Evolutionary conservation across 2,888 invertebrate genomes (phyloP), one percentile per base, ranked within the genome.

Genomic region (Nowickia ferox): DNA sequence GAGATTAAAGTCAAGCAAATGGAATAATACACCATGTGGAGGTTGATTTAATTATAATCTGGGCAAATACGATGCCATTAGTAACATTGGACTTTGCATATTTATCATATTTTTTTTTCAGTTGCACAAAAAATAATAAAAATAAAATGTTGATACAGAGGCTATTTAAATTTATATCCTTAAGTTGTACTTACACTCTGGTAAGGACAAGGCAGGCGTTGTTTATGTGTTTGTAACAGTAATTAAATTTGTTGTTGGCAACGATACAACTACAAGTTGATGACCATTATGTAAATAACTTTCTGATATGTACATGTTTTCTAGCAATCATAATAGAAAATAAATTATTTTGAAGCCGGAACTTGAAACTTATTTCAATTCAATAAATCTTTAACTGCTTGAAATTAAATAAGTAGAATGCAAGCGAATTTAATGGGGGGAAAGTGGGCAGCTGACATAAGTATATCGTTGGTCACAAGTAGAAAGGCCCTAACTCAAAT

Each of bases 1-100:
- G 48, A 61, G n/a, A 66, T 57, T 66, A 59, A 66, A 81, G 42
- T 22, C 51, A 42, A 42, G 48, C 48, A 68, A 59, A 59, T 19
- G 15, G 51, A 57, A 61, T 42, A 40, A 53, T 9, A 61, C 10
- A 10, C n/a, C 44, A 61, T 55, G 44, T 22, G n/a, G 38, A 65
- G 65, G 55, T 65, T 65, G 71, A 76, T 83, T 83, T 77, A 65
- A 77, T 83, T 65, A 65, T 42, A 65, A 38, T 2, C 19, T 59
- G 11, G 11, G 30, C 44, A 9, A 19, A 55, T n/a, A 38, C 22
- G 40, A 46, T 55, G 53, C 57, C 51, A 61, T 51, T 38, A 40
- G 46, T 30, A 51, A 13, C 30, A 80, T 48, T 42, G 46, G 9
- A 44, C 68, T 42, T 11, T 38, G 17, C 48, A 19, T 30, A 22